phyloP scores from a whole-genome alignment of 1,140 invertebrate species.

The Drosophila trapezifrons region DNA sequence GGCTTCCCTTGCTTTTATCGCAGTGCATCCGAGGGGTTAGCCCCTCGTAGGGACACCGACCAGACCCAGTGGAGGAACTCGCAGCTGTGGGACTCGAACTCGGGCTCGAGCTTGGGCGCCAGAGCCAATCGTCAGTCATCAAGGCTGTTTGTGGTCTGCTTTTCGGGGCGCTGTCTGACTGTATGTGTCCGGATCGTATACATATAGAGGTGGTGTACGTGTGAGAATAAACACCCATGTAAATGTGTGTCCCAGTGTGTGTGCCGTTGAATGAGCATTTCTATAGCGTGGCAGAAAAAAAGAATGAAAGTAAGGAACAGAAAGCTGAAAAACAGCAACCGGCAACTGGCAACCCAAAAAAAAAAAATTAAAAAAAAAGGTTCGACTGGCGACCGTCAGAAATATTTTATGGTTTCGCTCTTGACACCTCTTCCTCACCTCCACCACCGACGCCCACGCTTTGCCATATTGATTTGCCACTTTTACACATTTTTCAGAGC shows the following conservation, averaged over 20 bases:
- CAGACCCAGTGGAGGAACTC: slow-evolving; percentile 21
- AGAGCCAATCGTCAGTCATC: slow-evolving; percentile 59
- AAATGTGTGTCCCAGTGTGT: slow-evolving; percentile 26
- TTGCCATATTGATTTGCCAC: slow-evolving; percentile 59
- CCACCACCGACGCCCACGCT: slow-evolving; percentile 11
- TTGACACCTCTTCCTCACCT: slow-evolving; percentile 39
- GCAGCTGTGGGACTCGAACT: slow-evolving; percentile 38
- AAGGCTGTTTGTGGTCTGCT: slow-evolving; percentile 61
- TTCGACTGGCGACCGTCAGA: slow-evolving; percentile 56
- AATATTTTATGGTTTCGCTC: slow-evolving; percentile 68
- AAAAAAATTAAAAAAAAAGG: slow-evolving; percentile 32
- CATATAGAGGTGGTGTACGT: slow-evolving; percentile 15
- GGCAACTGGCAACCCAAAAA: slow-evolving; percentile 24
- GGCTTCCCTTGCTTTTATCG: neutral
- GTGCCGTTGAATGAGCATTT: slow-evolving; percentile 16
- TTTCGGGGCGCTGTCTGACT: slow-evolving; percentile 51
- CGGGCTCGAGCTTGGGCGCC: slow-evolving; percentile 39
- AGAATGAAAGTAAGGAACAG: slow-evolving; percentile 6
- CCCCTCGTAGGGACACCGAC: slow-evolving; percentile 3
- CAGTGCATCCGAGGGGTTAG: slow-evolving; percentile 13
- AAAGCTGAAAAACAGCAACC: slow-evolving; percentile 9
- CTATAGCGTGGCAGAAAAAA: slow-evolving; percentile 14
- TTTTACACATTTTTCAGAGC: slow-evolving; percentile 28
- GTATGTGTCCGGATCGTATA: slow-evolving; percentile 23
- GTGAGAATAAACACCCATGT: slow-evolving; percentile 46